Percentiles rank a stretch among this genome's conserved stretches.
These are phyloP conservation scores for Prosapia bicincta DNA, from an alignment of 2,888 invertebrate genomes.

Conservation along the genomic window DNA sequence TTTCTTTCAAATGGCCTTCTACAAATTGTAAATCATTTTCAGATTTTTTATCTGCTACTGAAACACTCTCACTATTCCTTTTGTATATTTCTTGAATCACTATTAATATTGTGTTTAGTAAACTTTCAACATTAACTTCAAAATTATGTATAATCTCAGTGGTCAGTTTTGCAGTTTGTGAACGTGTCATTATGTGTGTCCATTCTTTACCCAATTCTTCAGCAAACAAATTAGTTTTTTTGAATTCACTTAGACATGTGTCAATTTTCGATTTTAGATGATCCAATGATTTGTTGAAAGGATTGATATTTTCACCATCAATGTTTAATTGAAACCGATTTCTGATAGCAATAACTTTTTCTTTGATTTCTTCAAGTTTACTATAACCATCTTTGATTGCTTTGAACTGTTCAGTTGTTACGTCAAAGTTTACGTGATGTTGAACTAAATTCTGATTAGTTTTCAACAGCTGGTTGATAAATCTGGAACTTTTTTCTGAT, in stretches of 20 bases:
- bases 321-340: constrained; percentile 42
- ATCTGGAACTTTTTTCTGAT: constrained; percentile 26
- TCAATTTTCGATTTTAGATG: constrained; percentile 45
- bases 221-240: not conserved
- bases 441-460: not conserved
- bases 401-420: not conserved
- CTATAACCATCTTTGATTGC: not conserved
- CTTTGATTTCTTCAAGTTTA: constrained; percentile 37
- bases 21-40: constrained; percentile 49
- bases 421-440: not conserved
- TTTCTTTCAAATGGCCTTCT: constrained; percentile 64
- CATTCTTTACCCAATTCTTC: not conserved
- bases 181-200: not conserved
- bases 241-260: not conserved
- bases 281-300: constrained; percentile 45
- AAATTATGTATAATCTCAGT: constrained; percentile 38
- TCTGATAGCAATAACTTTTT: constrained; percentile 44
- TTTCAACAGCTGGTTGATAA: constrained; percentile 14
- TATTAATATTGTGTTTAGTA: constrained; percentile 53
- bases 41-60: constrained; percentile 45
- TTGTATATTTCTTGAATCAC: constrained; percentile 59
- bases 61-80: constrained; percentile 46
- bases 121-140: constrained; percentile 45
- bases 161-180: not conserved
- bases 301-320: constrained; percentile 42